These are phyloP conservation scores for Poeciliopsis occidentalis DNA, from an alignment of 2,113 vertebrate genomes.

Conservation along the genomic window DNA sequence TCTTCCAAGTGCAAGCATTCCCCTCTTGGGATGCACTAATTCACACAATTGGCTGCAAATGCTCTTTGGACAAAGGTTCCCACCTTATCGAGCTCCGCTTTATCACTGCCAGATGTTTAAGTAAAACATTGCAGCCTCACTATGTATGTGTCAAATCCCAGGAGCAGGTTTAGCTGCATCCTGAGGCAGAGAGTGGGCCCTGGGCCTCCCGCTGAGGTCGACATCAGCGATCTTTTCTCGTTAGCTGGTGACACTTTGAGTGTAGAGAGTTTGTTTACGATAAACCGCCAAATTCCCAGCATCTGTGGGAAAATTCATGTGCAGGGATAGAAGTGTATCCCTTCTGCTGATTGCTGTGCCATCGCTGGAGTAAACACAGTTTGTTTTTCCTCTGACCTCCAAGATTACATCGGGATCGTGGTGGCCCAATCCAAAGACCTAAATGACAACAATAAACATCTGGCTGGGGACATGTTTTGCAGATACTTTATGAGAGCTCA, in stretches of 20 bases:
- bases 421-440: conserved; percentile 39
- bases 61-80: conserved; percentile 59
- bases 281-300: conserved; percentile 74
- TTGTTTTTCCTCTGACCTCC: conserved; percentile 37
- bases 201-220: conserved; percentile 51
- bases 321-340: conserved; percentile 46
- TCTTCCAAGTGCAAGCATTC: conserved; percentile 42
- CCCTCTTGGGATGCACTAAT: conserved; percentile 37
- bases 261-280: conserved; percentile 63
- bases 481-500: conserved; percentile 3
- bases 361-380: conserved; percentile 50
- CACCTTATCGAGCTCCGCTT: conserved; percentile 51
- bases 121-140: conserved; percentile 60
- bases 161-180: conserved; percentile 53
- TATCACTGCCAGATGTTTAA: conserved; percentile 79
- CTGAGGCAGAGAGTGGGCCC: conserved; percentile 54
- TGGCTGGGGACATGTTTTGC: conserved; percentile 24
- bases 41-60: conserved; percentile 60
- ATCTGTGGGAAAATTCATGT: conserved; percentile 66
- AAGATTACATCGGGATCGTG: conserved; percentile 27
- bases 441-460: conserved; percentile 53
- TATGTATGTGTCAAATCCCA: conserved; percentile 70
- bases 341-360: conserved; percentile 50
- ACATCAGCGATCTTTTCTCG: conserved; percentile 42
- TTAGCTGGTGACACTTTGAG: conserved; percentile 70